Conservation (phyloP, 1,140 invertebrate species). For the Trichogramma pretiosum region DNA sequence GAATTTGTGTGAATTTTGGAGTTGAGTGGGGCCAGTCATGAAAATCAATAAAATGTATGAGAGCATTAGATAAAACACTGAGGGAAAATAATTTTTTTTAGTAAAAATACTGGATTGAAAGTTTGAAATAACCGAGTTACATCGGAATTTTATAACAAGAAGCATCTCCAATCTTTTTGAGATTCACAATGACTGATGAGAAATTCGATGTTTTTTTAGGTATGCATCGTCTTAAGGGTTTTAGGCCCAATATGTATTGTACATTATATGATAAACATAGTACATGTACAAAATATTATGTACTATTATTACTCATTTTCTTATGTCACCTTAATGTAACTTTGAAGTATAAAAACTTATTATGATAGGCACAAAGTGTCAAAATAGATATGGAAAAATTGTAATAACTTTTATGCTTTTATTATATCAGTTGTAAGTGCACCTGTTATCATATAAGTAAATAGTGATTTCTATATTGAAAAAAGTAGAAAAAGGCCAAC, state of each 20-base stretch:
- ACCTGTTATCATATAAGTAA: not conserved
- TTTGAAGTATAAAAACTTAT: conserved; percentile 33
- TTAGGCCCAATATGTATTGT: conserved; percentile 44
- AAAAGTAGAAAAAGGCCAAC: no score
- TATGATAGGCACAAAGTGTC: no score
- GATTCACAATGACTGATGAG: conserved; percentile 34
- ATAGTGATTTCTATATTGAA: no score
- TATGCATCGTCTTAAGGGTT: conserved; percentile 37
- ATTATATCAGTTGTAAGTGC: conserved; percentile 9
- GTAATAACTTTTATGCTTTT: conserved; percentile 17
- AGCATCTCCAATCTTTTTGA: no score
- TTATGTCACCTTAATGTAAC: conserved; percentile 43
- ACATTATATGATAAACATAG: conserved; percentile 43
- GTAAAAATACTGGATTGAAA: no score
- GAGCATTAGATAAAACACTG: conserved; percentile 20
- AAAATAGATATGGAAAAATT: conserved; percentile 24
- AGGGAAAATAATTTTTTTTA: no score
- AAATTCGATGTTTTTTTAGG: conserved; percentile 40
- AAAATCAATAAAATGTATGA: conserved; percentile 1
- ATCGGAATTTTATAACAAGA: no score
- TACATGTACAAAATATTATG: conserved; percentile 44
- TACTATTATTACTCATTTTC: conserved; percentile 42
- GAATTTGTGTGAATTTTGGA: conserved; percentile 19
- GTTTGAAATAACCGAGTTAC: no score
- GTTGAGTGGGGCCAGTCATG: conserved; percentile 33